These are phyloP conservation scores for Colostygia pectinataria DNA, from an alignment of 2,888 invertebrate species.

Conservation along the genomic window DNA sequence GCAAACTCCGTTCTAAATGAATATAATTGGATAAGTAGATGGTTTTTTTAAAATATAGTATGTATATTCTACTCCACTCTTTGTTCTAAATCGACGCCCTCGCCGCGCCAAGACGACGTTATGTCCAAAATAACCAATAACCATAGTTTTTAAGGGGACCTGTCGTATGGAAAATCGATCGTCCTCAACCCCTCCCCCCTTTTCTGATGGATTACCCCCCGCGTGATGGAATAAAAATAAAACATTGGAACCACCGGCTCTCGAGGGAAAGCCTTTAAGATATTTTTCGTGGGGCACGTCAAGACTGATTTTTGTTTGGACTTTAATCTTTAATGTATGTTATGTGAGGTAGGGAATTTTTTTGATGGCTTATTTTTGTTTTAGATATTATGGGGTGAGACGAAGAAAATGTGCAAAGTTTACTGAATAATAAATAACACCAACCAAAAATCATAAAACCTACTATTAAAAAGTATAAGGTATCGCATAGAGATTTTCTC, in stretches of 20 bases:
- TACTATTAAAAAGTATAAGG: no score
- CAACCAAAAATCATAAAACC: no score
- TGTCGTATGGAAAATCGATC: conserved; percentile 71
- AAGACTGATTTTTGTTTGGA: conserved; percentile 58
- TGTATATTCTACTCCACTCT: conserved; percentile 36
- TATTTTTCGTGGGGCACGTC: conserved; percentile 67
- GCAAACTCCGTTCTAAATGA: no score
- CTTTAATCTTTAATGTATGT: conserved; percentile 56
- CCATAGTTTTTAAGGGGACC: conserved; percentile 72
- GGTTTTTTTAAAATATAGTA: no score
- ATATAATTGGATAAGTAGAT: no score
- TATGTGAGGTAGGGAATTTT: conserved; percentile 33
- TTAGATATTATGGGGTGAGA: neutral
- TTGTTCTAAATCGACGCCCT: conserved; percentile 47
- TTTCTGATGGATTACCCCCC: conserved; percentile 71
- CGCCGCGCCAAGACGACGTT: conserved; percentile 58
- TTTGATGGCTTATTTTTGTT: conserved; percentile 25
- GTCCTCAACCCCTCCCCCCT: conserved; percentile 37
- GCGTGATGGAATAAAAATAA: conserved; percentile 76
- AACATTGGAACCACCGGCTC: conserved; percentile 68
- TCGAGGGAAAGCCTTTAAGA: conserved; percentile 60
- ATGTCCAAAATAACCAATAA: conserved; percentile 73
- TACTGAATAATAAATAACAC: no score
- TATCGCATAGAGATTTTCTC: no score
- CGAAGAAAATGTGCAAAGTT: neutral